A percentile compares a stretch with the other conserved stretches of the same genome.
phyloP scores from a whole-genome alignment of 2,797 vertebrate genomes.

The Lacerta bilineata region DNA sequence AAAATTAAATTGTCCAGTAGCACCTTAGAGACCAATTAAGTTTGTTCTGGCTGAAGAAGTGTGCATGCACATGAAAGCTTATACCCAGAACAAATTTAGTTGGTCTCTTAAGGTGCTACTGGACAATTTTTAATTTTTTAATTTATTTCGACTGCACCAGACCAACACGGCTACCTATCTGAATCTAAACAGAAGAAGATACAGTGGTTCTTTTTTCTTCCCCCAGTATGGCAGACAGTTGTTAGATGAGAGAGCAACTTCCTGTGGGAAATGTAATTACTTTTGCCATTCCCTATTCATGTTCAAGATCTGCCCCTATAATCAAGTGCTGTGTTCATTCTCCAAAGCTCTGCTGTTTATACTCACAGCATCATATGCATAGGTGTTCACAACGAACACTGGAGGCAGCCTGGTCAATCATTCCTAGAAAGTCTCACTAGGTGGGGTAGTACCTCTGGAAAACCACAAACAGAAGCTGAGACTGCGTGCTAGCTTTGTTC shows the following conservation, averaged over 20 bases:
- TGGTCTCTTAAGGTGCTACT: too few species aligned
- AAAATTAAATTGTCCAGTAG: too few species aligned
- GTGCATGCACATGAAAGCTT: too few species aligned
- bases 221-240: neutral
- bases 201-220: neutral
- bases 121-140: too few species aligned
- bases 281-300: neutral
- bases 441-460: neutral
- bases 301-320: neutral
- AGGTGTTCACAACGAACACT: neutral
- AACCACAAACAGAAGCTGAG: neutral
- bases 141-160: too few species aligned
- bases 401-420: neutral
- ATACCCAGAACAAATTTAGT: too few species aligned
- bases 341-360: neutral
- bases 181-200: too few species aligned
- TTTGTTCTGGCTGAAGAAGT: too few species aligned
- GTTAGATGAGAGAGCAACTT: neutral
- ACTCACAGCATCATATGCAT: neutral
- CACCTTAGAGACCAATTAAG: too few species aligned
- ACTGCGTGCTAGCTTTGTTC: neutral
- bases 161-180: too few species aligned
- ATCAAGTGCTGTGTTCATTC: neutral
- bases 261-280: neutral
- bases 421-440: conserved; percentile 40